A percentile compares a stretch with the other conserved stretches of the same genome.
Evolutionary conservation across 1,140 invertebrate genomes (phyloP).

Genomic region (Heliconius himera): DNA sequence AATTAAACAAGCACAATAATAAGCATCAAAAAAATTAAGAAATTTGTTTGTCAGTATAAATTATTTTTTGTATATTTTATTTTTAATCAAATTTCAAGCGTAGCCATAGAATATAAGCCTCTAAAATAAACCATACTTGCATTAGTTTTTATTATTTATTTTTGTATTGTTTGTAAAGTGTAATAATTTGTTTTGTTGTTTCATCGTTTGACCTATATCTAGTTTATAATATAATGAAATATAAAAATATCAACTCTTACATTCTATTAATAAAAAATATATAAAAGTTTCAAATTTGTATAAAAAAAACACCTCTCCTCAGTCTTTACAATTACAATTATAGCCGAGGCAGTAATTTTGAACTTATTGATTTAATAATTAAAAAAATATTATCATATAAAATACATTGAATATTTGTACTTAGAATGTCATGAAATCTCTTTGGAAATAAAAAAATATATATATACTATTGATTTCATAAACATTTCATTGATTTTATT

Average conservation of each 20-base stretch:
- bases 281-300: background rate
- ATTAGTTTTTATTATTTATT: background rate
- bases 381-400: slow-evolving; percentile 7
- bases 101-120: background rate
- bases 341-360: background rate
- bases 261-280: background rate
- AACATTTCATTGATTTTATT: background rate
- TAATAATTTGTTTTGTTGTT: background rate
- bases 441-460: slow-evolving; percentile 21
- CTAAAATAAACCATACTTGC: background rate
- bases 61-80: background rate
- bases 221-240: background rate
- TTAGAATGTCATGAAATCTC: slow-evolving; percentile 31
- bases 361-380: background rate
- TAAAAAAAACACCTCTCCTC: background rate
- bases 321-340: background rate
- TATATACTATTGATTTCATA: background rate
- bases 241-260: background rate
- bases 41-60: background rate
- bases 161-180: no score
- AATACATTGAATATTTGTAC: slow-evolving; percentile 18
- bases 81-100: background rate
- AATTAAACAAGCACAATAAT: no score
- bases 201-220: background rate
- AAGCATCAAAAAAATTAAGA: background rate